Conservation (phyloP, 2,797 vertebrate species). For the Acanthopagrus latus region DNA sequence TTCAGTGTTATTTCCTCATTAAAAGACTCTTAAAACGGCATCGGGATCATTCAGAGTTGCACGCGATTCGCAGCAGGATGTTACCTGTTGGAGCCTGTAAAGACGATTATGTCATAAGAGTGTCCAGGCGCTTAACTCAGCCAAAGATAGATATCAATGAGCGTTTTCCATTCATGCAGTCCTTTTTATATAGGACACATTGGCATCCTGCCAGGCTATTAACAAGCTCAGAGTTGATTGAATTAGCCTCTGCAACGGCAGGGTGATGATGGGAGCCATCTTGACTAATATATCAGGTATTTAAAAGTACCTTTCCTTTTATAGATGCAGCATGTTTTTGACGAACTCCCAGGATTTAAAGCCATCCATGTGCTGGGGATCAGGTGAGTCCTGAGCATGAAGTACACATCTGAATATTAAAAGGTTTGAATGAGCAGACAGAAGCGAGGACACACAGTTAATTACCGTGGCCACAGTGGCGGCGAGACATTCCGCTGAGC, state of each 20-base stretch:
- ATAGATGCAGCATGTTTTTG: conserved; percentile 92
- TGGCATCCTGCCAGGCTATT: conserved; percentile 9
- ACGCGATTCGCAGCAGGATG: conserved; percentile 35
- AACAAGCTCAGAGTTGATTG: conserved; percentile 36
- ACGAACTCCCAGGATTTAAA: conserved; percentile 91
- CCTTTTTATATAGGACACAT: neutral
- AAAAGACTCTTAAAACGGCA: conserved; percentile 8
- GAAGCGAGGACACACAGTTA: neutral
- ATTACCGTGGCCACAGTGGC: neutral
- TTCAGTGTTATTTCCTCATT: neutral
- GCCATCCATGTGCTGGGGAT: conserved; percentile 89
- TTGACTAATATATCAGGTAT: neutral
- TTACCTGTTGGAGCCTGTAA: conserved; percentile 50
- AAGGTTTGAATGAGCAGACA: neutral
- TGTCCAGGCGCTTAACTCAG: conserved; percentile 44
- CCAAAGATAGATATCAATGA: conserved; percentile 62
- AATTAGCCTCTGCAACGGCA: neutral
- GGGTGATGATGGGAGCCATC: neutral
- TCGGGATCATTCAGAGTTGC: neutral
- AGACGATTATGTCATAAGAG: conserved; percentile 68
- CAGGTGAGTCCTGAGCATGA: conserved; percentile 84
- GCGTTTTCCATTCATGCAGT: conserved; percentile 42
- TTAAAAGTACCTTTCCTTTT: conserved; percentile 15
- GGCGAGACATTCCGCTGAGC: conserved; percentile 26
- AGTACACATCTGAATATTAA: neutral